Conservation (phyloP, 92 coral and sea anemone species). For the Pocillopora meandrina region DNA sequence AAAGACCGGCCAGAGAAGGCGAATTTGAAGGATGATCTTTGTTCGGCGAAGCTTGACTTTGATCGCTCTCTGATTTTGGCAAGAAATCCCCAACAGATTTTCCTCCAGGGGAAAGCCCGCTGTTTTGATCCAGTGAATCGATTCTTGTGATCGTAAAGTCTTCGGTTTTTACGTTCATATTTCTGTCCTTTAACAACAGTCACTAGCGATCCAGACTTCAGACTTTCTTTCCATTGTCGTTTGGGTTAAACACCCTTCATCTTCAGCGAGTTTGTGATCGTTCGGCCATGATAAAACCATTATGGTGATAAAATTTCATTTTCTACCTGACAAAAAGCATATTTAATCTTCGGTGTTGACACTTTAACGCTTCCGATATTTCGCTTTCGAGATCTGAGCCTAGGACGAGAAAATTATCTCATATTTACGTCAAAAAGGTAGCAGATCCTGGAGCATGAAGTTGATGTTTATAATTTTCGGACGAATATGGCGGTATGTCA, state of each 20-base stretch:
- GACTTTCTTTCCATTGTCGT: conserved; percentile 13
- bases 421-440: conserved; percentile 11
- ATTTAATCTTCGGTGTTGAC: neutral
- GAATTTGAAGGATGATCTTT: conserved; percentile 28
- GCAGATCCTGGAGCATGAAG: neutral
- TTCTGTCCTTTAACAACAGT: conserved; percentile 21
- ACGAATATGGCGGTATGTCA: conserved; percentile 59
- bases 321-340: conserved; percentile 1
- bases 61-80: neutral
- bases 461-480: conserved; percentile 38
- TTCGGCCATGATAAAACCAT: conserved; percentile 10
- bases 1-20: conserved; percentile 67
- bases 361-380: neutral
- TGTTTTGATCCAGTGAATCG: conserved; percentile 10
- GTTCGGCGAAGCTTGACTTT: conserved; percentile 15
- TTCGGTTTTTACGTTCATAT: conserved; percentile 38
- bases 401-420: neutral
- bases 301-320: conserved; percentile 20
- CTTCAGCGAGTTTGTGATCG: conserved; percentile 13
- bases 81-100: conserved; percentile 24
- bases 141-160: neutral
- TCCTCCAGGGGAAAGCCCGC: conserved; percentile 47
- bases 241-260: conserved; percentile 18
- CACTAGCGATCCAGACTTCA: conserved; percentile 3
- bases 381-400: neutral